Percentiles rank a stretch among this genome's conserved stretches.
Evolutionary conservation across 1,140 invertebrate species (phyloP).

Genomic region (Drosophila prosaltans): DNA sequence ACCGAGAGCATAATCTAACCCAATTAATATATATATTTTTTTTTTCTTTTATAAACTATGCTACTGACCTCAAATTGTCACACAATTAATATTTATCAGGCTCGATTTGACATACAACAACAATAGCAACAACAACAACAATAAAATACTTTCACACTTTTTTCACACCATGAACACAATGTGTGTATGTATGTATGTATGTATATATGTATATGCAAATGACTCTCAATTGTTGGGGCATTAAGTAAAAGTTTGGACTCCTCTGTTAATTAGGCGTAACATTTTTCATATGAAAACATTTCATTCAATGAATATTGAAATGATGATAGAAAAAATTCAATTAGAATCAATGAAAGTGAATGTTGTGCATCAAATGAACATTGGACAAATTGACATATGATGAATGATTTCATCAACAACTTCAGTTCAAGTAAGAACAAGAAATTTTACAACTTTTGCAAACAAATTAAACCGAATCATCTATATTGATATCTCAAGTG

Average conservation of each 20-base stretch:
- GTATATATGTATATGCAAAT: conserved; percentile 55
- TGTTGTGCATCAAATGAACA: neutral
- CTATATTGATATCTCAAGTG: no score
- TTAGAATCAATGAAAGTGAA: conserved; percentile 9
- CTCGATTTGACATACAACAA: conserved; percentile 41
- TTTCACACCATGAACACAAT: neutral
- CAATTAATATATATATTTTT: conserved; percentile 51
- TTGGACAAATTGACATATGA: neutral
- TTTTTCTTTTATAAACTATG: conserved; percentile 42
- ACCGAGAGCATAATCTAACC: conserved; percentile 48
- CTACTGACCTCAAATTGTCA: conserved; percentile 70
- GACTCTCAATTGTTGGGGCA: conserved; percentile 62
- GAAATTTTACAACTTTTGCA: no score
- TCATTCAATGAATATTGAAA: conserved; percentile 27
- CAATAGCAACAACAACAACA: conserved; percentile 25
- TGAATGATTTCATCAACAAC: neutral
- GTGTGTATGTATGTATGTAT: neutral
- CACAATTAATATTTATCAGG: conserved; percentile 77
- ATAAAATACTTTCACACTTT: conserved; percentile 44
- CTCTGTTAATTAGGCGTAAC: conserved; percentile 67
- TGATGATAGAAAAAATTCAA: conserved; percentile 13
- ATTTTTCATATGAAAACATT: conserved; percentile 48
- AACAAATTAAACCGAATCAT: no score
- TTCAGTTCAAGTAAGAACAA: no score
- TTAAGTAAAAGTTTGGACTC: conserved; percentile 65